phyloP scores from a whole-genome alignment of 2,888 invertebrate species.

The Cephus rjabovi region DNA sequence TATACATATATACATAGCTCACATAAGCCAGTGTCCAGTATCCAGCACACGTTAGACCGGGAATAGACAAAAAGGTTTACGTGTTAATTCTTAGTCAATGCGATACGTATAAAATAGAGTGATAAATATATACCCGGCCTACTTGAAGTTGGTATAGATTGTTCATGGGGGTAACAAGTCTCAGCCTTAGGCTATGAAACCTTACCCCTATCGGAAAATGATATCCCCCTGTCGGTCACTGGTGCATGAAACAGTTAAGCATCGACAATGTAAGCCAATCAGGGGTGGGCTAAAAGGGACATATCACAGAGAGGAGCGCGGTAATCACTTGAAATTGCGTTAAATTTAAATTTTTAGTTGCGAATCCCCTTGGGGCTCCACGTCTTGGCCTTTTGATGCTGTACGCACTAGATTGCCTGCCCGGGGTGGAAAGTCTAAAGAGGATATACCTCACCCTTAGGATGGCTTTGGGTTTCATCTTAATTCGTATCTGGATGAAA shows the following conservation, averaged over 20 bases:
- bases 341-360: constrained; percentile 60
- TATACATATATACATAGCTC: neutral
- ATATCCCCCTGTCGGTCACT: constrained; percentile 61
- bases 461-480: neutral
- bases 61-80: neutral
- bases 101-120: neutral
- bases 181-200: constrained; percentile 52
- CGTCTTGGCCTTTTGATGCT: constrained; percentile 39
- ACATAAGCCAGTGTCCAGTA: neutral
- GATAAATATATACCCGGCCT: neutral
- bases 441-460: constrained; percentile 1
- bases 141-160: neutral
- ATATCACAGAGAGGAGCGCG: constrained; percentile 40
- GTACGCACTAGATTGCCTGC: constrained; percentile 8
- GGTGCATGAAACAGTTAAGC: constrained; percentile 67
- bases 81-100: neutral
- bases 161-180: constrained; percentile 3
- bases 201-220: constrained; percentile 65
- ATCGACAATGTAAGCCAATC: constrained; percentile 67
- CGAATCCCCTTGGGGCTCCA: constrained; percentile 26
- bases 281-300: constrained; percentile 41
- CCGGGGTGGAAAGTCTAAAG: constrained; percentile 1
- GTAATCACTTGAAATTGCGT: constrained; percentile 64
- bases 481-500: neutral
- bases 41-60: neutral